Evolutionary conservation across 1,140 invertebrate genomes (phyloP), one percentile per base, ranked within the genome.

Genomic region (Apis cerana): DNA sequence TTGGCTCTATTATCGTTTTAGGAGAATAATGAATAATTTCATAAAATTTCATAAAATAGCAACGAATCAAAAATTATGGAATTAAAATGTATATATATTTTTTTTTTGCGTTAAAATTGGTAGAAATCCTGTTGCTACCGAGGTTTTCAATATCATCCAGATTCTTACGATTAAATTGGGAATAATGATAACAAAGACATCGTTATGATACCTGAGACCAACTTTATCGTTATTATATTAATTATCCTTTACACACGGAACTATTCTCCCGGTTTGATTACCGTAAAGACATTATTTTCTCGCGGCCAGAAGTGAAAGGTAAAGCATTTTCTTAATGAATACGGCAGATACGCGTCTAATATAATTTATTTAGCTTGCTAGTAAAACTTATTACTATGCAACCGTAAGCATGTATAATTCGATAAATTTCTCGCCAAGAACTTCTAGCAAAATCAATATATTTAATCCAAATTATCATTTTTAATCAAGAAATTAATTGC

Each of bases 281-380:
- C 43, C 48, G 58, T 59, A 68, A 59, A 76, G 54, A 76, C 80
- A 59, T 23, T 59, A 58, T 68, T 81, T 48, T n/a, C 23, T 59
- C 27, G 81, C 75, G 33, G 50, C 50, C 13, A 54, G 75, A 78
- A 82, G 81, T 82, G 81, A 82, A 82, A 82, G 81, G 81, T 82
- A 77, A 70, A 82, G n/a, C 80, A 58, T 82, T 82, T 82, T 68
- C 75, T 58, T 82, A 82, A 82, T 78, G 81, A 82, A 78, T 27
- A 70, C 67, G 50, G 65, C 58, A 27, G 72, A 23, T 43, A 61
- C 80, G 74, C 65, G 65, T 70, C 75, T 61, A 56, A 62, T 54
- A 48, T 68, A 43, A 77, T 69, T 67, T n/a, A 70, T 82, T 67
- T 70, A 69, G 3, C 58, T 59, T 50, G 48, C 11, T 43, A 19